Conservation (phyloP, 2,888 invertebrate species). For the Heliconius ethilla region DNA sequence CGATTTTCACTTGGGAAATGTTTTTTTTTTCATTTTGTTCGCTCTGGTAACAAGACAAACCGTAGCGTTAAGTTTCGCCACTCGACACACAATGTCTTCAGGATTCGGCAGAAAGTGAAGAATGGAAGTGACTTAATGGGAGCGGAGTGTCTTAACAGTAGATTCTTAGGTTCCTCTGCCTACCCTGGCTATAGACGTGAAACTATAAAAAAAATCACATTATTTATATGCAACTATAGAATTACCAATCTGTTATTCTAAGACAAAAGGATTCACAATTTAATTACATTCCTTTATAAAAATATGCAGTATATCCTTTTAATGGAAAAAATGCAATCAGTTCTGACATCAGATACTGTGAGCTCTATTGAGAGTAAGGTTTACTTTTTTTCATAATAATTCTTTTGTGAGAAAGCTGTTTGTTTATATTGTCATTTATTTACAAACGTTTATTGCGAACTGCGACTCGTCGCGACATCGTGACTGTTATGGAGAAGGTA, state of each 20-base stretch:
- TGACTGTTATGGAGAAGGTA: background rate
- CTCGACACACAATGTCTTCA: background rate
- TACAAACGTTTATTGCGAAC: background rate
- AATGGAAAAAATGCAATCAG: conserved; percentile 26
- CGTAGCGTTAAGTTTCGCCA: background rate
- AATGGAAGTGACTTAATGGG: background rate
- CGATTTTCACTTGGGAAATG: background rate
- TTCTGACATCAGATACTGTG: conserved; percentile 1
- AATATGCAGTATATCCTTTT: background rate
- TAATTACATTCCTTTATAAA: conserved; percentile 6
- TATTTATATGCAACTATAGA: background rate
- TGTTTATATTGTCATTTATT: background rate
- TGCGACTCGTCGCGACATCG: background rate
- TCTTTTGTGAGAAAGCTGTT: background rate
- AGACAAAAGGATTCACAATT: conserved; percentile 3
- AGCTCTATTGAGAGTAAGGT: conserved; percentile 1
- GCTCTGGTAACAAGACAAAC: too few relatives aligned
- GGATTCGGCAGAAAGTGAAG: background rate
- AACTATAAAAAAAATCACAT: background rate
- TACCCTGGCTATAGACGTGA: background rate
- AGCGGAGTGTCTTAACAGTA: background rate
- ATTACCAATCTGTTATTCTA: background rate
- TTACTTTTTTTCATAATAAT: conserved; percentile 1
- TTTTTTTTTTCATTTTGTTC: too few relatives aligned
- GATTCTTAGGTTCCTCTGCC: background rate